Percentiles rank a stretch among this genome's conserved stretches.
Evolutionary conservation across 2,888 invertebrate genomes (phyloP).

Genomic region (Eucera pruinosa): DNA sequence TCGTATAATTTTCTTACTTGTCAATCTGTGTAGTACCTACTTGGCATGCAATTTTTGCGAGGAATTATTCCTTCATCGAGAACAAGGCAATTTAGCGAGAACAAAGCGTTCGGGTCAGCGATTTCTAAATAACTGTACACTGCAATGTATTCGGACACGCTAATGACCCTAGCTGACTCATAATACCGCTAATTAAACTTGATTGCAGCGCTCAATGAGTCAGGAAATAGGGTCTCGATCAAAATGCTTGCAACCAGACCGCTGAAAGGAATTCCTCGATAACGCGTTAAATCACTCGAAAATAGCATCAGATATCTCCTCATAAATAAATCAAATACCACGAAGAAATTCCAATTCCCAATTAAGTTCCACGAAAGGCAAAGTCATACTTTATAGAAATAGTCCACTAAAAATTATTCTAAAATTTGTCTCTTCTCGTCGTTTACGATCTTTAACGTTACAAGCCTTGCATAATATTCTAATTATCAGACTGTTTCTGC

Average conservation of each 20-base stretch:
- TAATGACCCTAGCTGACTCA: conserved; percentile 43
- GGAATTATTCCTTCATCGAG: background rate
- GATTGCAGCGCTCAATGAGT: conserved; percentile 27
- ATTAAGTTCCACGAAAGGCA: too few species aligned
- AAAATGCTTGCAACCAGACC: conserved; percentile 3
- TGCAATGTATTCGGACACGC: conserved; percentile 23
- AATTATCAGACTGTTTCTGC: conserved; percentile 43
- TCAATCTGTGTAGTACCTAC: too few species aligned
- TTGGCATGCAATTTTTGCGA: background rate
- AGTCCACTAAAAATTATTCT: too few species aligned
- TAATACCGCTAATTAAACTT: conserved; percentile 46
- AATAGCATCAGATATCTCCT: background rate
- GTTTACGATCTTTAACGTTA: background rate
- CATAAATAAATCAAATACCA: background rate
- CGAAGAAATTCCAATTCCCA: too few species aligned
- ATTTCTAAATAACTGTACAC: conserved; percentile 32
- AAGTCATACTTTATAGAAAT: too few species aligned
- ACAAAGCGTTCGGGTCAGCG: background rate
- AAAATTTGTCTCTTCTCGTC: background rate
- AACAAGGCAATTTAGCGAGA: background rate
- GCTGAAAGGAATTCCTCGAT: conserved; percentile 11
- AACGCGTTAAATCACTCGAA: background rate
- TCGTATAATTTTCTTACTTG: too few species aligned
- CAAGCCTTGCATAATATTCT: conserved; percentile 11
- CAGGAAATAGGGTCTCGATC: conserved; percentile 28